phyloP scores from a whole-genome alignment of 2,797 vertebrate species.

The Discoglossus pictus region DNA sequence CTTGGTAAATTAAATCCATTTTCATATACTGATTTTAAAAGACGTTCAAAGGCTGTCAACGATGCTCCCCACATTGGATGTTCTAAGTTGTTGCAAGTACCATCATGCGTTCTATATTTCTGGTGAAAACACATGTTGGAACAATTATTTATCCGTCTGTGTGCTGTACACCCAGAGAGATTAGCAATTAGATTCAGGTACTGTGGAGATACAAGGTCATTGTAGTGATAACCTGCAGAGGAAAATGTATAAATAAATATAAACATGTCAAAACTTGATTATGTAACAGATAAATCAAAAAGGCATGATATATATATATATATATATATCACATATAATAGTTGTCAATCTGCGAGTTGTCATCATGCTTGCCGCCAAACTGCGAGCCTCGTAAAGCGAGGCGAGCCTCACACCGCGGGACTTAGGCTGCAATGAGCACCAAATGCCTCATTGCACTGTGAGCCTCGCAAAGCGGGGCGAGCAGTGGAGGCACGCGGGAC shows the following conservation, averaged over 20 bases:
- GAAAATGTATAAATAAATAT: slow-evolving; percentile 6
- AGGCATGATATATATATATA: neutral
- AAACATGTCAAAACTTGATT: neutral
- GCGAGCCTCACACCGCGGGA: too few relatives aligned
- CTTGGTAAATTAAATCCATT: slow-evolving; percentile 95
- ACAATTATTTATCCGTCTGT: slow-evolving; percentile 93
- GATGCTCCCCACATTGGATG: slow-evolving; percentile 98
- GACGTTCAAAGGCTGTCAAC: slow-evolving; percentile 90
- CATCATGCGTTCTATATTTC: slow-evolving; percentile 93
- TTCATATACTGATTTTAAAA: slow-evolving; percentile 92
- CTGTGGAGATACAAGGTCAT: slow-evolving; percentile 93
- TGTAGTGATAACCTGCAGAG: slow-evolving; percentile 91
- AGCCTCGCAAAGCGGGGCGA: too few relatives aligned
- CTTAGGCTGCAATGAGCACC: too few relatives aligned
- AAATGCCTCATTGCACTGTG: too few relatives aligned
- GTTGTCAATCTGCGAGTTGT: too few relatives aligned
- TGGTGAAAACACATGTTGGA: slow-evolving; percentile 97
- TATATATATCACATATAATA: too few relatives aligned
- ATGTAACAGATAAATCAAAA: neutral
- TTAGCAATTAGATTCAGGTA: slow-evolving; percentile 95
- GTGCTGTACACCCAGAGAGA: slow-evolving; percentile 92
- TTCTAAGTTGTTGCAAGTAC: slow-evolving; percentile 97
- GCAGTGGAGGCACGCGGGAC: too few relatives aligned
- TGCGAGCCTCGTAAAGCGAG: too few relatives aligned
- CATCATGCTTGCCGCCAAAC: too few relatives aligned